Evolutionary conservation across 2,797 vertebrate species (phyloP), one percentile per base, ranked within the genome.

Genomic region (Mormyrus proboscirostris): DNA sequence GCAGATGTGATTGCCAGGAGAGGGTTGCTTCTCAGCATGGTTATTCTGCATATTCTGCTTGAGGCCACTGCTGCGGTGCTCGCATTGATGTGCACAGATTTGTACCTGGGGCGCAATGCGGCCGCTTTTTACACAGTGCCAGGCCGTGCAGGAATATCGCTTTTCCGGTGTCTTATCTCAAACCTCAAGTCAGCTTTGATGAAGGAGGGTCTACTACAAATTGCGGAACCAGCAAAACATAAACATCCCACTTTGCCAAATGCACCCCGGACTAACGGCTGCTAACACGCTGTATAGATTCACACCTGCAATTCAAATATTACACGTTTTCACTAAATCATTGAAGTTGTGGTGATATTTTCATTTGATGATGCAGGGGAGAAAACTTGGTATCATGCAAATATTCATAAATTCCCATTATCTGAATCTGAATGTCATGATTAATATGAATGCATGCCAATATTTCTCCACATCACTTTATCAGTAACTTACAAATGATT

Each of bases 401-500:
- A 85, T 49, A 51, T 73, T 38, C 29, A 14, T 85, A 85, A 29
- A 47, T 82, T 82, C 76, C 41, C 38, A n/a, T 82, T 44, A 82
- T n/a, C 38, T 22, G 41, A 82, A 82, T 4, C 76, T 82, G 41
- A 82, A 82, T 19, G 82, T 10, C 82, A 25, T 83, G 10, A 69
- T 51, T 85, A 85, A 85, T 85, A 85, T 85, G n/a, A 85, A 49
- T 25, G 47, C n/a, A 51, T 16, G 10, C 22, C 82, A 51, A 51
- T 85, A 85, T 51, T 50, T 49, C 44, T 85, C 44, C 82, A 4
- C 16, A 22, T 85, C 44, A 51, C 44, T 85, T 85, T 85, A 73
- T 73, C 65, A 38, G 65, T 73, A 73, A 73, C 76, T 47, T 82
- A 82, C 38, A 47, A 82, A 82, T 82, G 76, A 19, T 82, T 82